A percentile compares a stretch with the other conserved stretches of the same genome.
These are phyloP conservation scores for Gambusia yucatana DNA, from an alignment of 2,797 vertebrate species.

Conservation along the genomic window DNA sequence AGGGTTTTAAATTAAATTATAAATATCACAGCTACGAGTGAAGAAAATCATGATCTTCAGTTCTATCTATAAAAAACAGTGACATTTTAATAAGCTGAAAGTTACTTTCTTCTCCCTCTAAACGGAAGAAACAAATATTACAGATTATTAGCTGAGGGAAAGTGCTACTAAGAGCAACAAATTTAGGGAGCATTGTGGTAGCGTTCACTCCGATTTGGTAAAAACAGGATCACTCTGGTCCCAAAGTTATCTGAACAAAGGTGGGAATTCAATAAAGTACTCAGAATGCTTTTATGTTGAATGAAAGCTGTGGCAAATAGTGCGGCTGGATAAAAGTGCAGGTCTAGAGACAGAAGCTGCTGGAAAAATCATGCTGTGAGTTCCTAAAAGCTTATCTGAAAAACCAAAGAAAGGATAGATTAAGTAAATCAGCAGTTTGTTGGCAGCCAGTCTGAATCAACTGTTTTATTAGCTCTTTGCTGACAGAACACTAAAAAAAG, in stretches of 20 bases:
- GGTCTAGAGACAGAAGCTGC: not conserved
- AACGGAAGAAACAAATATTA: not conserved
- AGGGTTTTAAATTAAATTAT: not conserved
- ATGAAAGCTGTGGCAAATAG: slow-evolving; percentile 8
- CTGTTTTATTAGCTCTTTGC: not conserved
- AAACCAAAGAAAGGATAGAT: not conserved
- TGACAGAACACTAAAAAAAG: not conserved
- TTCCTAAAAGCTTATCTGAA: slow-evolving; percentile 1
- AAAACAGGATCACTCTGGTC: not conserved
- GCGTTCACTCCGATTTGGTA: not conserved
- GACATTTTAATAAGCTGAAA: not conserved
- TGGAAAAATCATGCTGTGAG: not conserved
- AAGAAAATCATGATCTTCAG: not conserved
- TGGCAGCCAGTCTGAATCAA: not conserved
- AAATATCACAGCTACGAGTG: not conserved
- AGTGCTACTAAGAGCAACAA: not conserved
- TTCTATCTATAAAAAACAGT: not conserved
- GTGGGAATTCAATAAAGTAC: not conserved
- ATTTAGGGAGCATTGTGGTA: not conserved
- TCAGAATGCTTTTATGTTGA: not conserved
- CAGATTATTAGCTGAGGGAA: not conserved
- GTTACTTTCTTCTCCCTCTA: not conserved
- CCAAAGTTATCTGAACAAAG: not conserved
- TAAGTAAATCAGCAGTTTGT: not conserved
- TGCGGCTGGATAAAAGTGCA: slow-evolving; percentile 3